Evolutionary conservation across 37 sponge, comb jelly and placozoan genomes (phyloP).

Genomic region (Bolinopsis microptera): DNA sequence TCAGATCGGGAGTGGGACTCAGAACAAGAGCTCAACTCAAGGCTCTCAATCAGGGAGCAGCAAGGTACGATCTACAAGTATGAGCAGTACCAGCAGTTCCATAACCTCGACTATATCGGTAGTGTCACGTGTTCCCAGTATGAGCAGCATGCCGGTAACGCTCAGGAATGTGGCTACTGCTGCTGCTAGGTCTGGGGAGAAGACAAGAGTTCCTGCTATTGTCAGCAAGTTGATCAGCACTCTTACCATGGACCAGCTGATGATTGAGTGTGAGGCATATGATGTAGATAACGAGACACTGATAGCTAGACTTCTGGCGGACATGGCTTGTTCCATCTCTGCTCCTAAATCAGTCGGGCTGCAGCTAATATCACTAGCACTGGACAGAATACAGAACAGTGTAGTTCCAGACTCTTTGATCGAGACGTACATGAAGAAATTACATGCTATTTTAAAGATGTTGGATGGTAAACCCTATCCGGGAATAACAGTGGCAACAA

Average conservation of each 20-base stretch:
- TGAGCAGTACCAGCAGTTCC: conserved; percentile 62
- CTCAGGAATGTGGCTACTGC: conserved; percentile 46
- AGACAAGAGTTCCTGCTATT: conserved; percentile 10
- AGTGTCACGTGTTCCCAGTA: neutral
- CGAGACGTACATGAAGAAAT: conserved; percentile 4
- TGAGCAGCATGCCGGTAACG: neutral
- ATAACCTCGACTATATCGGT: neutral
- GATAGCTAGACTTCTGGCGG: conserved; percentile 32
- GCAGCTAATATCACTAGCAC: conserved; percentile 11
- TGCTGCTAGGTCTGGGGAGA: conserved; percentile 15
- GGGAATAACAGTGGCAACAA: conserved; percentile 10
- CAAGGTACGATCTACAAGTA: neutral
- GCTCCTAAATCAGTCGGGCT: conserved; percentile 25
- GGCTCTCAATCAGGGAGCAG: conserved; percentile 10
- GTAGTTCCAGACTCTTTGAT: neutral
- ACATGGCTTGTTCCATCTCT: conserved; percentile 15
- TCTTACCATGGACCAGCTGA: conserved; percentile 25
- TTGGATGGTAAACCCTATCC: conserved; percentile 49
- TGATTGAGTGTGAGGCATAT: conserved; percentile 35
- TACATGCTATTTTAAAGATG: conserved; percentile 2
- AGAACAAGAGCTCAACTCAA: neutral
- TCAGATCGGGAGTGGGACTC: neutral
- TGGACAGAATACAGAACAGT: conserved; percentile 9
- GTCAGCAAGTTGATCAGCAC: conserved; percentile 59
- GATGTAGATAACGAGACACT: conserved; percentile 30